Evolutionary conservation across 2,888 invertebrate species (phyloP).

Genomic region (Parapristionchus giblindavisi): DNA sequence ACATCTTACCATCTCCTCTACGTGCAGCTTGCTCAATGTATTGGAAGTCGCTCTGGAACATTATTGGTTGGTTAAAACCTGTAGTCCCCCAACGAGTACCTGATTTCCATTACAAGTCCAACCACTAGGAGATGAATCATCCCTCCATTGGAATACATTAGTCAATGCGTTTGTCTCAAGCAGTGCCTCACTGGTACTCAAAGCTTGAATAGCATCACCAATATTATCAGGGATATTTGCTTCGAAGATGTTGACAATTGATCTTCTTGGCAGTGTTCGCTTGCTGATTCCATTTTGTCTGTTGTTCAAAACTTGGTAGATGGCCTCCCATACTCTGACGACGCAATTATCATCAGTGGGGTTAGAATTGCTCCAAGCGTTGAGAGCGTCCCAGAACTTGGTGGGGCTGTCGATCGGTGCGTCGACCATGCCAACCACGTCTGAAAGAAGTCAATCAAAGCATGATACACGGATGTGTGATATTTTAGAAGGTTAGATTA

Average conservation of each 20-base stretch:
- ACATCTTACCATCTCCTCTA: conserved; percentile 9
- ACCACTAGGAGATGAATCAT: not conserved
- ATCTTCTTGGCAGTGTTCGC: not conserved
- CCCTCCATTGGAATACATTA: conserved; percentile 18
- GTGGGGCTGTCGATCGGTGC: not conserved
- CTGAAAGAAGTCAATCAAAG: not conserved
- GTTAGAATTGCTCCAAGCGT: not conserved
- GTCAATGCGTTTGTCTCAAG: not conserved
- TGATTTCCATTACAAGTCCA: conserved; percentile 27
- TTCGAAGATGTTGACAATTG: conserved; percentile 16
- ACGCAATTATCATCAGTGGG: not conserved
- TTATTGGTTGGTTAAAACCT: not conserved
- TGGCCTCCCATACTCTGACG: conserved; percentile 14
- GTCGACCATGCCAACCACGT: conserved; percentile 11
- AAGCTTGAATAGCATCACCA: too few relatives aligned
- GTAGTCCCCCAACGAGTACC: not conserved
- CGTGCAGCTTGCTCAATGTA: not conserved
- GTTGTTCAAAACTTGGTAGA: not conserved
- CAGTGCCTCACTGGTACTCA: conserved; percentile 2
- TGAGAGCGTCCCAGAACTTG: conserved; percentile 15
- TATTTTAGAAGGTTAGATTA: not conserved
- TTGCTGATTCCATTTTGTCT: not conserved
- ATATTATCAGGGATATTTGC: not conserved
- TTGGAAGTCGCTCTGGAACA: not conserved
- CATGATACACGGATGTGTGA: not conserved